phyloP scores from a whole-genome alignment of 23 tunicate species.

The Oikopleura vanhoeffeni region DNA sequence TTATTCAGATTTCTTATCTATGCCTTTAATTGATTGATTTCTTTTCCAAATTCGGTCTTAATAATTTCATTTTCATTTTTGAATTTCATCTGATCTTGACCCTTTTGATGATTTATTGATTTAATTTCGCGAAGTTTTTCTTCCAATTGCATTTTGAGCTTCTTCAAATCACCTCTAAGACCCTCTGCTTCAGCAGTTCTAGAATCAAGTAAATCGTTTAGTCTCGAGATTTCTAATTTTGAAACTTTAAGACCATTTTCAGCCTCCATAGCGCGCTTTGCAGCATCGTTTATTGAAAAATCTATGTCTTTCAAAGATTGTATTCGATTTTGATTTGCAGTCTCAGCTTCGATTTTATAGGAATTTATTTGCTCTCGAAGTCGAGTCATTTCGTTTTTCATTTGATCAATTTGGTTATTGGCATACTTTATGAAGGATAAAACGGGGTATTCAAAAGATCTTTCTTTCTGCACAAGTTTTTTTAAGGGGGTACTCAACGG shows the following conservation, averaged over 20 bases:
- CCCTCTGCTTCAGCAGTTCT: background rate
- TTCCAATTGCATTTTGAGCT: background rate
- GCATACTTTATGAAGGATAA: no score
- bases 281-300: background rate
- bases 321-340: background rate
- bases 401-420: background rate
- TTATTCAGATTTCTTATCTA: no score
- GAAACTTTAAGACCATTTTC: background rate
- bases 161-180: background rate
- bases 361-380: background rate
- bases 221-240: background rate
- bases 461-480: no score
- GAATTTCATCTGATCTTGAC: background rate
- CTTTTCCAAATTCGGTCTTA: background rate
- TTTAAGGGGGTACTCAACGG: no score
- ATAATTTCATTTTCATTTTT: background rate
- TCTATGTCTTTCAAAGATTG: background rate
- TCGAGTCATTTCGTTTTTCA: background rate
- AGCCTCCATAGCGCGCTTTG: background rate
- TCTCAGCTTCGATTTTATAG: background rate
- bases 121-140: background rate
- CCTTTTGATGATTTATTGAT: background rate
- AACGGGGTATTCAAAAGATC: no score
- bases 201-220: background rate
- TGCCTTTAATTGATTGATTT: background rate